These are phyloP conservation scores for Myopa tessellatipennis DNA, from an alignment of 2,888 invertebrate species.

Conservation along the genomic window DNA sequence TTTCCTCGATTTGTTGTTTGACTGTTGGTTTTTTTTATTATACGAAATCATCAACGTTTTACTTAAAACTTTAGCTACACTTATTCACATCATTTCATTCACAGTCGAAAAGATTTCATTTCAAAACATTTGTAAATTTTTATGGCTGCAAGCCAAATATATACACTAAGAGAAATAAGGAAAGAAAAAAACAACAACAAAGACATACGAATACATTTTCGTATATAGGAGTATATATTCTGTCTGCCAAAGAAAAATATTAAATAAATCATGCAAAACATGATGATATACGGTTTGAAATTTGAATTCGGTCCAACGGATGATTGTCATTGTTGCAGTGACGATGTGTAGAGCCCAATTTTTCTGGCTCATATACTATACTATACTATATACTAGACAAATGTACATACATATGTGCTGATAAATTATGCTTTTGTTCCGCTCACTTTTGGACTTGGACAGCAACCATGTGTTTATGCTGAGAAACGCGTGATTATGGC, in stretches of 20 bases:
- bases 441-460: not conserved
- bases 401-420: too few relatives aligned
- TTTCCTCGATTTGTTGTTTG: not conserved
- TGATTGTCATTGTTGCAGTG: slow-evolving; percentile 43
- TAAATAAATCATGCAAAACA: slow-evolving; percentile 32
- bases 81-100: slow-evolving; percentile 25
- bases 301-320: slow-evolving; percentile 48
- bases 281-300: slow-evolving; percentile 34
- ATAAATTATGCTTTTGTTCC: not conserved
- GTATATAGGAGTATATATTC: not conserved
- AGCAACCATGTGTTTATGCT: slow-evolving; percentile 19
- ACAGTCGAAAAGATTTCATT: slow-evolving; percentile 18
- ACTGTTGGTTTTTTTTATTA: not conserved
- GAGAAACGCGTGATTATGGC: slow-evolving; percentile 20
- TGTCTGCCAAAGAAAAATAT: slow-evolving; percentile 19
- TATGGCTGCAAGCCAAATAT: slow-evolving; percentile 21
- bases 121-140: slow-evolving; percentile 7
- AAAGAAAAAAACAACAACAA: not conserved
- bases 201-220: too few relatives aligned
- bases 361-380: too few relatives aligned
- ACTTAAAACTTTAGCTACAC: not conserved
- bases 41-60: not conserved
- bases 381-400: too few relatives aligned
- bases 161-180: not conserved
- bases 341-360: not conserved